Percentiles rank a stretch among this genome's conserved stretches.
These are phyloP conservation scores for Heterodera carotae DNA, from an alignment of 1,140 invertebrate genomes.

Conservation along the genomic window DNA sequence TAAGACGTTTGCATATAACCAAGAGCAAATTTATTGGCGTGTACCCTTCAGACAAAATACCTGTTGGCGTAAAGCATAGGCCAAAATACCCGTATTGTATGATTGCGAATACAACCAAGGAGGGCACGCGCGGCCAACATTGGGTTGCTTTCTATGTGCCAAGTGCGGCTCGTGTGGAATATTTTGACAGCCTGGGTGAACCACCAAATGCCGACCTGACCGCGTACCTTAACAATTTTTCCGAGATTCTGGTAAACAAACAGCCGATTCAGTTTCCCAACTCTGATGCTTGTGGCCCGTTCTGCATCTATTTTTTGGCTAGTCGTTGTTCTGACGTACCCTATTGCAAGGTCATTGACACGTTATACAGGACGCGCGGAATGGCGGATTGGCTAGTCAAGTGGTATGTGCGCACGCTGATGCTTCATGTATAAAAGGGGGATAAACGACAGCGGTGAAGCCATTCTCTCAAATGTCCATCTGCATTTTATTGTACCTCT, in stretches of 20 bases:
- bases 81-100: conserved; percentile 19
- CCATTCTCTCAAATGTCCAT: too few relatives aligned
- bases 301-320: conserved; percentile 15
- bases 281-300: conserved; percentile 4
- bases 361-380: not conserved
- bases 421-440: not conserved
- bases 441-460: too few relatives aligned
- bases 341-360: not conserved
- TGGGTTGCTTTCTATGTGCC: conserved; percentile 17
- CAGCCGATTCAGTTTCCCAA: not conserved
- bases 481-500: too few relatives aligned
- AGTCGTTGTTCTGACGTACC: not conserved
- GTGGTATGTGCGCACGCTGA: not conserved
- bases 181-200: conserved; percentile 21
- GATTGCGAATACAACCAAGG: conserved; percentile 20
- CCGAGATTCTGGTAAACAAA: conserved; percentile 2
- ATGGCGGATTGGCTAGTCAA: too few relatives aligned
- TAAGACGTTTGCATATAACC: not conserved
- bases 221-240: not conserved
- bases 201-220: conserved; percentile 15
- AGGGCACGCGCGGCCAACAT: conserved; percentile 7
- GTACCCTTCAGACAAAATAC: conserved; percentile 23
- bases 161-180: not conserved
- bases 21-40: conserved; percentile 30
- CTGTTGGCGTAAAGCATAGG: not conserved